Conservation (phyloP, 2,113 vertebrate species). For the Neodon shergylaensis region DNA sequence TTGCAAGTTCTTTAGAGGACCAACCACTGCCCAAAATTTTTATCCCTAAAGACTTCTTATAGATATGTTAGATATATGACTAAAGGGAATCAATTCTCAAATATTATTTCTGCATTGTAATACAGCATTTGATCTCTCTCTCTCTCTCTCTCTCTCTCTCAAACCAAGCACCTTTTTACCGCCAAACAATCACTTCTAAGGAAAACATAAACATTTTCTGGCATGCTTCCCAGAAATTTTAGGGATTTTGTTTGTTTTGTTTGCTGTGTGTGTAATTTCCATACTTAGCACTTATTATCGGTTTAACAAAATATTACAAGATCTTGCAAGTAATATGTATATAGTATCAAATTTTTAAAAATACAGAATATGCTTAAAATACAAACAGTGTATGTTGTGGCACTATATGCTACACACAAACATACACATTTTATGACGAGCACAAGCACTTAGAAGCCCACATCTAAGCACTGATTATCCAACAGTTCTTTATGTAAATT, state of each 20-base stretch:
- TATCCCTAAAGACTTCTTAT: slow-evolving; percentile 26
- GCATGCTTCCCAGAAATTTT: slow-evolving; percentile 57
- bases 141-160: neutral
- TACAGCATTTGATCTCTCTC: neutral
- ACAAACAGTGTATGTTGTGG: neutral
- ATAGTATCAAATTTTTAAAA: slow-evolving; percentile 40
- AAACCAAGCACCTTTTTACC: slow-evolving; percentile 40
- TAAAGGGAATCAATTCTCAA: slow-evolving; percentile 56
- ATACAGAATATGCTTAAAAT: slow-evolving; percentile 22
- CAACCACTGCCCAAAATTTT: neutral
- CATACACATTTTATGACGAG: neutral
- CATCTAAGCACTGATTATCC: slow-evolving; percentile 41
- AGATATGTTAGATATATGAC: slow-evolving; percentile 5
- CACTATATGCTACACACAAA: neutral
- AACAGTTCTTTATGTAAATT: slow-evolving; percentile 40
- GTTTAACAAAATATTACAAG: slow-evolving; percentile 54
- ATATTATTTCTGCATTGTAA: slow-evolving; percentile 29
- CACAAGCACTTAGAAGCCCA: slow-evolving; percentile 11
- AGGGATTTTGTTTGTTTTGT: neutral
- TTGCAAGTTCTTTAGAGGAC: neutral
- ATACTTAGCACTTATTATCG: neutral
- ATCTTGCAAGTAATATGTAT: slow-evolving; percentile 39
- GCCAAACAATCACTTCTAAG: slow-evolving; percentile 54
- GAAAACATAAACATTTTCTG: slow-evolving; percentile 58
- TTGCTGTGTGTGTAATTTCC: slow-evolving; percentile 2